Base-by-base conservation (phyloP, 2,113 vertebrate genomes). In the Mastomys coucha region DNA sequence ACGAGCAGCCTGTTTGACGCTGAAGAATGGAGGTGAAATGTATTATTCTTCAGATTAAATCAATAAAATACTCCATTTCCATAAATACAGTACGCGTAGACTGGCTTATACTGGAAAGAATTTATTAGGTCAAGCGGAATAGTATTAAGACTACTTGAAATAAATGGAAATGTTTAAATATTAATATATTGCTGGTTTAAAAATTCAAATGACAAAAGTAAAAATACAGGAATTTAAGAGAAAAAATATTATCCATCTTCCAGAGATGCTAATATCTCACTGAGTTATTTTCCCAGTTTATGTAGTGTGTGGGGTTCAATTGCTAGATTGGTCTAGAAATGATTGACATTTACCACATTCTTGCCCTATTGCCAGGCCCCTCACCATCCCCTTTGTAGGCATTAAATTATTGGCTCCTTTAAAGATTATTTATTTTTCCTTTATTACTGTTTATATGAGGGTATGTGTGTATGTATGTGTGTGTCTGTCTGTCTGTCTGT, bases 31-130 rank as follows among this genome's bases (percentile, higher is more conserved):
- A 94, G 67, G 20, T 67, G 70, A 87, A 95, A 96, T 96, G 67
- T 97, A 96, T 96, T 97, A 92, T 72, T 93, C 69, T 75, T 89
- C 39, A 82, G 89, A 82, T 92, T 63, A 95, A 94, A 89, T 95
- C 96, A 95, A 45, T 92, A 91, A 85, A 95, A 33, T 49, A 78
- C 73, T 76, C 76, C 17, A 92, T 96, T 95, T 97, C 67, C 92
- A 75, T 94, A 96, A 96, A 88, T 14, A 92, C 45, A 69, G 7
- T 92, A 89, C 92, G 80, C 92, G 86, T 7, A 90, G 81, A 51
- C 72, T 92, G 28, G 72, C 81, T 95, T 93, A 39, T 69, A 49
- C 58, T n/a, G 53, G 58, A 53, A 72, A 76, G 94, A 67, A 17
- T 88, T 77, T 89, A 95, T 69, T 92, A 96, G 85, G 42, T 86